Base-by-base conservation (phyloP, 1,140 invertebrate species). In the Saxidomus purpurata region DNA sequence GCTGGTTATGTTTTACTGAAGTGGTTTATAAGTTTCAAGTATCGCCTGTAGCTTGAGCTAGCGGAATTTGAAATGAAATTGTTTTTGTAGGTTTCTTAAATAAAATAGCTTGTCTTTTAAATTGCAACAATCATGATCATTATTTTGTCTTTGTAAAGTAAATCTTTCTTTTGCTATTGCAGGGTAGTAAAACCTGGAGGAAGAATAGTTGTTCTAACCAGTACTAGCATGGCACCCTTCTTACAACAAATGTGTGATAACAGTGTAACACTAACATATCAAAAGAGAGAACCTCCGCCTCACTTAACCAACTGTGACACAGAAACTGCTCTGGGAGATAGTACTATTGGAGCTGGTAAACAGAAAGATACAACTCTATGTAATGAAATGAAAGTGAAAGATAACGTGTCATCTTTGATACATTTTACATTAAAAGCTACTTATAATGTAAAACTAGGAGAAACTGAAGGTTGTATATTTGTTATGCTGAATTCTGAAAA, bases 381-480 rank as follows among this genome's bases (percentile, higher is more conserved):
- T 47, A 36, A 49, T 47, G 40, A 43, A n/a, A 8, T 49, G 40
- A 6, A 6, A 43, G 3, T 4, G 34, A 11, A 28, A 9, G 22
- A 4, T 22, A 4, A 79, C 9, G 55, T n/a, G n/a, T n/a, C n/a
- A n/a, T 31, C 13, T 22, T 36, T 11, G 15, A 15, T 59, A 61
- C 8, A 34, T 61, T 82, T 82, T 61, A 43, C n/a, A 61, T 84
- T 85, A 19, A 49, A 47, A 71, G 40, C 22, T 55, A 15, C 31
- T 25, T 74, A 61, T 77, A 31, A 76, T 59, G 71, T 87, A 15
- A 87, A 87, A 77, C 38, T 87, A 15, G 69, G 84, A 17, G 84
- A 87, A n/a, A 87, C 84, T 11, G 84, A 76, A 40, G 84, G 84
- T 1, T 49, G 38, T 40, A 77, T 87, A 25, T 77, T 43, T 87